phyloP scores from a whole-genome alignment of 2,113 vertebrate genomes.

The Toxostoma redivivum region DNA sequence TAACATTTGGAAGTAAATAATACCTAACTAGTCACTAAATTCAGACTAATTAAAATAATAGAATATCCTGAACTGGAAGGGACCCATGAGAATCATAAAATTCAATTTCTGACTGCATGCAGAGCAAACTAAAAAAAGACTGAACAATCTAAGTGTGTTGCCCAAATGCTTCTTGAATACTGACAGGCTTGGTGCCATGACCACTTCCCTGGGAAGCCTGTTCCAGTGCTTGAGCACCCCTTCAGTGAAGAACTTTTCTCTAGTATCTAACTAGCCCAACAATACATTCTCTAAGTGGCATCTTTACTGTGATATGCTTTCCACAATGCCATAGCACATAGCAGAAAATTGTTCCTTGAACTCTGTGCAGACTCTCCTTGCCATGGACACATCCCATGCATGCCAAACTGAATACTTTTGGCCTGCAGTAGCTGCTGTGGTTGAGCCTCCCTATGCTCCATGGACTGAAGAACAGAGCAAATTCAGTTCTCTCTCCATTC shows the following conservation, averaged over 20 bases:
- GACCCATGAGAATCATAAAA: background rate
- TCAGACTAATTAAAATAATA: background rate
- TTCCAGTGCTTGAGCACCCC: background rate
- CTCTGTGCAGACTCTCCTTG: background rate
- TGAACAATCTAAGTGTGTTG: background rate
- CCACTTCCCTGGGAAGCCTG: background rate
- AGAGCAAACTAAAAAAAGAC: background rate
- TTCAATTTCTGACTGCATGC: background rate
- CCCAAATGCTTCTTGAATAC: background rate
- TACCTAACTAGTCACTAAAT: background rate
- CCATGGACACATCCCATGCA: background rate
- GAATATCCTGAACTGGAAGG: background rate
- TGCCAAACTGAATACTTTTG: background rate
- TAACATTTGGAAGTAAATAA: background rate
- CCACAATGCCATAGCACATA: background rate
- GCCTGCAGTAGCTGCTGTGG: background rate
- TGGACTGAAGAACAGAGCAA: background rate
- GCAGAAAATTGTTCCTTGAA: background rate
- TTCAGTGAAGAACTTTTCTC: background rate
- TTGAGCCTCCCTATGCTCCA: background rate
- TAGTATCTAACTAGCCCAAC: background rate
- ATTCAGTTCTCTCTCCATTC: background rate
- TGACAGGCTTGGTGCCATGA: background rate
- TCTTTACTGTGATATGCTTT: background rate
- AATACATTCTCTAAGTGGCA: background rate